Evolutionary conservation across 2,888 invertebrate species (phyloP).

Genomic region (Sminthurides aquaticus): DNA sequence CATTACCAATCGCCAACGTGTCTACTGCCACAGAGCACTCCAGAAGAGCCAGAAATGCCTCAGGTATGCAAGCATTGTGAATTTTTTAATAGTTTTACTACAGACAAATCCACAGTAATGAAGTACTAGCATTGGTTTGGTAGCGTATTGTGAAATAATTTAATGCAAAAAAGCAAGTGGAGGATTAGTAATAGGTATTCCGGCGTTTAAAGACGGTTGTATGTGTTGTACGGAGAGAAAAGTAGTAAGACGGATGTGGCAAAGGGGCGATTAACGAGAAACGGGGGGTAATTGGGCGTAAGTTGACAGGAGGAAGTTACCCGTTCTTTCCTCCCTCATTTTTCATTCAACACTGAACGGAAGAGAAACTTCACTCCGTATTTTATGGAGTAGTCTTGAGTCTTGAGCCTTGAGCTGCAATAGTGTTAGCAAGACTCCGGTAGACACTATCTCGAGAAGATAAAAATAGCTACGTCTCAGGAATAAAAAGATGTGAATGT

Average conservation of each 20-base stretch:
- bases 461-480: neutral
- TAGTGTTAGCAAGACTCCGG: neutral
- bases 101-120: too few relatives aligned
- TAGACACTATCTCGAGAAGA: neutral
- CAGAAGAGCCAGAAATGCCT: conserved; percentile 21
- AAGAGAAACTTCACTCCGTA: neutral
- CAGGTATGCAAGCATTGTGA: conserved; percentile 22
- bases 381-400: too few relatives aligned
- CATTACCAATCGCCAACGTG: conserved; percentile 16
- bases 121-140: too few relatives aligned
- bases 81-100: neutral
- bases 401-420: too few relatives aligned
- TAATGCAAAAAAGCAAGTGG: too few relatives aligned
- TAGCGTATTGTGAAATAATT: too few relatives aligned
- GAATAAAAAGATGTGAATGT: neutral
- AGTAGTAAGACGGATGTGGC: too few relatives aligned
- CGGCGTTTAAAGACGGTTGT: too few relatives aligned
- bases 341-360: neutral
- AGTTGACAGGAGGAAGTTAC: neutral
- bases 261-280: too few relatives aligned
- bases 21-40: conserved; percentile 7
- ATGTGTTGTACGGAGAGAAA: too few relatives aligned
- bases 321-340: neutral
- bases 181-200: too few relatives aligned
- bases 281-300: neutral